Conservation (phyloP, 1,140 invertebrate species). For the Penaeus vannamei region DNA sequence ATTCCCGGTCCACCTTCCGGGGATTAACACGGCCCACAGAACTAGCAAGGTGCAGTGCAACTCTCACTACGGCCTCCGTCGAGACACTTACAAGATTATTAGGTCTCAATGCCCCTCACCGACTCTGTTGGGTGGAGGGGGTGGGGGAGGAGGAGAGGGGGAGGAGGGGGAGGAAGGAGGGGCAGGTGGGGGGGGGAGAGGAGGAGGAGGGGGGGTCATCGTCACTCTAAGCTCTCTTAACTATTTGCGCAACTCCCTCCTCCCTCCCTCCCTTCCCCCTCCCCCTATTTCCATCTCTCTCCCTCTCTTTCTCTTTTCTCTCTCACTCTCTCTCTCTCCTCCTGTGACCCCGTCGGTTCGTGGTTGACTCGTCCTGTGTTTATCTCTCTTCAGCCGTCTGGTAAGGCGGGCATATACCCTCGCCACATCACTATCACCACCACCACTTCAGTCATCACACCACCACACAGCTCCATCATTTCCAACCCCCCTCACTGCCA, state of each 20-base stretch:
- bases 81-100: constrained; percentile 63
- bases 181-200: background rate
- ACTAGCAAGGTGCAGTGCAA: background rate
- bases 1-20: too few species aligned
- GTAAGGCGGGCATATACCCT: constrained; percentile 6
- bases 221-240: constrained; percentile 49
- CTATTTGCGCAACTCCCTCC: constrained; percentile 52
- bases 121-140: background rate
- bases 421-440: constrained; percentile 39
- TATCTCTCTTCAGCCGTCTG: too few species aligned
- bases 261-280: constrained; percentile 2
- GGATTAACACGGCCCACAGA: background rate
- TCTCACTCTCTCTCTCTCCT: too few species aligned
- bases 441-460: constrained; percentile 22
- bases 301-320: constrained; percentile 31
- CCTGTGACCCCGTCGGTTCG: too few species aligned
- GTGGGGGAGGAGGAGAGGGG: background rate
- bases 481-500: constrained; percentile 42
- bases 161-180: background rate
- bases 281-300: constrained; percentile 46
- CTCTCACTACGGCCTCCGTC: background rate
- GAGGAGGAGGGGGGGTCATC: constrained; percentile 10
- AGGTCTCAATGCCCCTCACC: constrained; percentile 48
- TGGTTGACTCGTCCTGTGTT: too few species aligned
- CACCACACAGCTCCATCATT: constrained; percentile 35